phyloP scores from a whole-genome alignment of 1,140 invertebrate species.

The Gonatopus flavifemur region DNA sequence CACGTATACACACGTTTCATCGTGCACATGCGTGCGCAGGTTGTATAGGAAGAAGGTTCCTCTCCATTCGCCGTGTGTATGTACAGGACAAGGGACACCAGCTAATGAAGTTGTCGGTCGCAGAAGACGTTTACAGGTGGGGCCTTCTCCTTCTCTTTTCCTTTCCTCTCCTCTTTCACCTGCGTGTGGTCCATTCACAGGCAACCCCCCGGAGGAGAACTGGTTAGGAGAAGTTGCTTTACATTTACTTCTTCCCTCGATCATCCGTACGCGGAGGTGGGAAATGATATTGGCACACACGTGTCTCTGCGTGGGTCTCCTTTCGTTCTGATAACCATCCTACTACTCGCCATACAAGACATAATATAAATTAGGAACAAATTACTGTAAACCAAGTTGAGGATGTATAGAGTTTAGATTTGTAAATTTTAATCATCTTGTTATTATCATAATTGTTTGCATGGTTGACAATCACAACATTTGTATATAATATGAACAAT shows the following conservation, averaged over 20 bases:
- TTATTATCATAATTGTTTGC: no score
- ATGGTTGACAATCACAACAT: no score
- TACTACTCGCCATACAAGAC: no score
- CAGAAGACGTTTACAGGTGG: slow-evolving; percentile 56
- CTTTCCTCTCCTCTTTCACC: slow-evolving; percentile 14
- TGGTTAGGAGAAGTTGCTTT: slow-evolving; percentile 49
- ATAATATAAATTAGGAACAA: no score
- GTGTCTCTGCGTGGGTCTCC: no score
- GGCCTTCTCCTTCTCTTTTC: slow-evolving; percentile 14
- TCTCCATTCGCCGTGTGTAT: not conserved
- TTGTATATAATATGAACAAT: not conserved
- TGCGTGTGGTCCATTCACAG: slow-evolving; percentile 59
- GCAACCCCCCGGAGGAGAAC: slow-evolving; percentile 33
- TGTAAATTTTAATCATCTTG: no score
- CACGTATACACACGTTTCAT: no score
- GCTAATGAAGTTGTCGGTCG: slow-evolving; percentile 59
- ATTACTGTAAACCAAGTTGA: no score
- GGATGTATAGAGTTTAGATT: no score
- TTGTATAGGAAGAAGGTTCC: slow-evolving; percentile 11
- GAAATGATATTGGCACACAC: slow-evolving; percentile 10
- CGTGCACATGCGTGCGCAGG: slow-evolving; percentile 26
- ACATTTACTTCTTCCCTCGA: slow-evolving; percentile 36
- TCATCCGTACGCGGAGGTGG: slow-evolving; percentile 4
- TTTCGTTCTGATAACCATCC: no score
- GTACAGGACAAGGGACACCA: slow-evolving; percentile 27